phyloP scores from a whole-genome alignment of 2,888 invertebrate genomes.

The Amblyjoppa fuscipennis region DNA sequence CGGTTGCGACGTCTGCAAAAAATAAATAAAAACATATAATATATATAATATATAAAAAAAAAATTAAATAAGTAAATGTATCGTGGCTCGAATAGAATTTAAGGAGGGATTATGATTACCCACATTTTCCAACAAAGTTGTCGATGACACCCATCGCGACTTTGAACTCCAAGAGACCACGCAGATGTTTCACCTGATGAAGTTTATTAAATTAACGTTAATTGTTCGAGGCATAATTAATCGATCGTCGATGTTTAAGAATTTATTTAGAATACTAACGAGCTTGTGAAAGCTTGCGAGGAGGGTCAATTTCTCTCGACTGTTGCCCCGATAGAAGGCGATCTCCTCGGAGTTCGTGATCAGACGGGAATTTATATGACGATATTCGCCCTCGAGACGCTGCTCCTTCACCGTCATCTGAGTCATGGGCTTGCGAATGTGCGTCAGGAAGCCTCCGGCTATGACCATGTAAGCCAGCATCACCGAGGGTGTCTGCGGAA shows the following conservation, averaged over 20 bases:
- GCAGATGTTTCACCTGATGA: slow-evolving; percentile 90
- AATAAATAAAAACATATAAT: slow-evolving; percentile 41
- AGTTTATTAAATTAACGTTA: slow-evolving; percentile 25
- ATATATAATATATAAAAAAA: not conserved
- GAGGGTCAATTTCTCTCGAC: slow-evolving; percentile 94
- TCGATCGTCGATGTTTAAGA: slow-evolving; percentile 6
- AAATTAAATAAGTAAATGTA: not conserved
- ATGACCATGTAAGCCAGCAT: slow-evolving; percentile 95
- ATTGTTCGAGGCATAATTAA: not conserved
- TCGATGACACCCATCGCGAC: slow-evolving; percentile 97
- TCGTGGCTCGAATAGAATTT: not conserved
- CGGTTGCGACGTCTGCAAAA: slow-evolving; percentile 94
- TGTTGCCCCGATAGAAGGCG: slow-evolving; percentile 93
- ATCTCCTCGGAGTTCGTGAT: slow-evolving; percentile 99
- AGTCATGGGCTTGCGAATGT: slow-evolving; percentile 93
- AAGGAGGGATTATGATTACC: slow-evolving; percentile 75
- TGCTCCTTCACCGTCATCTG: slow-evolving; percentile 97
- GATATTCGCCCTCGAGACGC: slow-evolving; percentile 98
- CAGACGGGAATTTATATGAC: slow-evolving; percentile 97
- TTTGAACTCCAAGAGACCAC: slow-evolving; percentile 95
- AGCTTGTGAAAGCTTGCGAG: slow-evolving; percentile 96
- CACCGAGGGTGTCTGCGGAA: slow-evolving; percentile 92
- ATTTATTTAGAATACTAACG: slow-evolving; percentile 77
- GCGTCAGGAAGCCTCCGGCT: slow-evolving; percentile 95
- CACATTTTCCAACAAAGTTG: slow-evolving; percentile 98